Evolutionary conservation across 1,140 invertebrate genomes (phyloP).

Genomic region (Trachymyrmex cornetzi): DNA sequence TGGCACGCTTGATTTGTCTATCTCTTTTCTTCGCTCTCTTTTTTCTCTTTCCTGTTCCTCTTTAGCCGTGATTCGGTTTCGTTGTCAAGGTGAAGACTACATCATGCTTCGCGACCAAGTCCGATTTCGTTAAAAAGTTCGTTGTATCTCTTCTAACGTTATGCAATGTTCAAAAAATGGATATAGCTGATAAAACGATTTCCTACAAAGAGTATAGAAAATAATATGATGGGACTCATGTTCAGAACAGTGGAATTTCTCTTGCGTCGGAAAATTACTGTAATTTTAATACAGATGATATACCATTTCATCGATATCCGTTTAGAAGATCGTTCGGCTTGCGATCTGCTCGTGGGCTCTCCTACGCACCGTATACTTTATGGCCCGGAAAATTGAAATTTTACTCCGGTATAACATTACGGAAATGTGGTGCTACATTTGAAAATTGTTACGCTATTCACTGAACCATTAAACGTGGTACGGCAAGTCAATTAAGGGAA

Average conservation of each 20-base stretch:
- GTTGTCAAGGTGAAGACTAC: slow-evolving; percentile 30
- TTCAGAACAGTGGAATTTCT: slow-evolving; percentile 48
- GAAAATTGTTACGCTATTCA: slow-evolving; percentile 48
- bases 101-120: slow-evolving; percentile 11
- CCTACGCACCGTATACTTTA: slow-evolving; percentile 62
- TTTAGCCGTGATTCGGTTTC: slow-evolving; percentile 25
- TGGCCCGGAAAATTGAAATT: slow-evolving; percentile 62
- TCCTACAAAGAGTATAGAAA: slow-evolving; percentile 12
- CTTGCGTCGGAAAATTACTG: slow-evolving; percentile 53
- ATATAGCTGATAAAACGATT: slow-evolving; percentile 17
- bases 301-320: slow-evolving; percentile 64
- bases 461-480: slow-evolving; percentile 33
- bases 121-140: slow-evolving; percentile 10
- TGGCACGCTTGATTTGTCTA: slow-evolving; percentile 60
- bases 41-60: slow-evolving; percentile 20
- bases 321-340: slow-evolving; percentile 52
- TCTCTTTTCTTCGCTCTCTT: slow-evolving; percentile 15
- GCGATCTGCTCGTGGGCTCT: slow-evolving; percentile 43
- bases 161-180: neutral
- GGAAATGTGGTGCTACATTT: slow-evolving; percentile 48
- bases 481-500: slow-evolving; percentile 48
- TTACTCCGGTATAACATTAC: slow-evolving; percentile 55
- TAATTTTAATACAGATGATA: slow-evolving; percentile 64
- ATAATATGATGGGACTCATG: slow-evolving; percentile 32
- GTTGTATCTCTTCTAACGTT: slow-evolving; percentile 2